Percentiles rank a stretch among this genome's conserved stretches.
Evolutionary conservation across 2,113 vertebrate species (phyloP).

Genomic region (Procapra przewalskii): DNA sequence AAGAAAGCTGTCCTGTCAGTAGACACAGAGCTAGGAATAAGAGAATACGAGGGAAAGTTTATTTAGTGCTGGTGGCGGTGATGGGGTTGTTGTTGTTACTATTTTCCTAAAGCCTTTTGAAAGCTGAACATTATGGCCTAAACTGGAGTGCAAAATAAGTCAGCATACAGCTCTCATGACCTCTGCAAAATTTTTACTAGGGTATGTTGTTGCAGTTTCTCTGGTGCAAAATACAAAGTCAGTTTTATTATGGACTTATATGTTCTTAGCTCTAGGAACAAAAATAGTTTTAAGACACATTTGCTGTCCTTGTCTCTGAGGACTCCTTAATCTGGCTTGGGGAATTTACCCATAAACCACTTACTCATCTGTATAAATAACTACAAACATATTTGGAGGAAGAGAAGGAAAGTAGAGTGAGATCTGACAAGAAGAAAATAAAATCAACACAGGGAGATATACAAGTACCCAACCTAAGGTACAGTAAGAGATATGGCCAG

Average conservation of each 20-base stretch:
- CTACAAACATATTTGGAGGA: background rate
- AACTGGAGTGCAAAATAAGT: background rate
- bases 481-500: background rate
- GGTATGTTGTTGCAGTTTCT: background rate
- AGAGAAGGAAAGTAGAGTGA: background rate
- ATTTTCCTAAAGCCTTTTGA: background rate
- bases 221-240: background rate
- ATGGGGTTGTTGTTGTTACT: background rate
- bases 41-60: background rate
- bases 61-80: background rate
- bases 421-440: background rate
- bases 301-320: background rate
- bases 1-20: background rate
- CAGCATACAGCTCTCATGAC: background rate
- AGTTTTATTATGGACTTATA: background rate
- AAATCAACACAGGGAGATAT: background rate
- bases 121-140: background rate
- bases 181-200: background rate
- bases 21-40: background rate
- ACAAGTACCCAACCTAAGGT: fast-evolving
- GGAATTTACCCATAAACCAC: background rate
- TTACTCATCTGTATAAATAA: background rate
- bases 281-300: background rate
- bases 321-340: background rate
- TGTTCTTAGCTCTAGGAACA: background rate